Evolutionary conservation across 2,113 vertebrate genomes (phyloP).

Genomic region (Echinops telfairi): DNA sequence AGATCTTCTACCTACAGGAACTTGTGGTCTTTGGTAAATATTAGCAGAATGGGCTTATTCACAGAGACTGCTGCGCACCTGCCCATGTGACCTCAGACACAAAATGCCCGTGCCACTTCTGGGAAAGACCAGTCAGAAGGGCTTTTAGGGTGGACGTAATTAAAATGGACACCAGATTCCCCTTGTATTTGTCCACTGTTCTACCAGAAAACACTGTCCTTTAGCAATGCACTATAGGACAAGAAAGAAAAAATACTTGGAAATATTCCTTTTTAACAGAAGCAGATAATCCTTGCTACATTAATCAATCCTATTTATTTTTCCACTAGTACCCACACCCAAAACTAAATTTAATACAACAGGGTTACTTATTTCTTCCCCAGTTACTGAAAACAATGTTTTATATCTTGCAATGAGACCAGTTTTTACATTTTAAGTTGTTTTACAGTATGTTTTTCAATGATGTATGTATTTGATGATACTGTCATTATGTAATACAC

Average conservation of each 20-base stretch:
- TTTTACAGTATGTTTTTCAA: neutral
- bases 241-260: constrained; percentile 16
- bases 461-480: neutral
- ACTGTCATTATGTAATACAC: neutral
- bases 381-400: constrained; percentile 32
- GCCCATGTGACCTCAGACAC: constrained; percentile 58
- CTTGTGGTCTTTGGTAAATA: constrained; percentile 75
- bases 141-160: constrained; percentile 22
- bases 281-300: neutral
- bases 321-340: neutral
- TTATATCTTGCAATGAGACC: neutral
- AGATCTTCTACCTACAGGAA: constrained; percentile 71
- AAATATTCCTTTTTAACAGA: neutral
- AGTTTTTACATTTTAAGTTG: neutral
- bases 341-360: constrained; percentile 10
- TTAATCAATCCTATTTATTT: constrained; percentile 45
- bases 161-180: constrained; percentile 46
- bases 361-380: constrained; percentile 42
- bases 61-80: constrained; percentile 58
- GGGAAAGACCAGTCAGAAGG: constrained; percentile 61
- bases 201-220: neutral
- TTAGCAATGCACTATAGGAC: neutral
- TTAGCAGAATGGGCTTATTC: constrained; percentile 71
- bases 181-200: constrained; percentile 13
- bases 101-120: constrained; percentile 48